Evolutionary conservation across 1,140 invertebrate species (phyloP), one percentile per base, ranked within the genome.

Genomic region (Formica selysi): DNA sequence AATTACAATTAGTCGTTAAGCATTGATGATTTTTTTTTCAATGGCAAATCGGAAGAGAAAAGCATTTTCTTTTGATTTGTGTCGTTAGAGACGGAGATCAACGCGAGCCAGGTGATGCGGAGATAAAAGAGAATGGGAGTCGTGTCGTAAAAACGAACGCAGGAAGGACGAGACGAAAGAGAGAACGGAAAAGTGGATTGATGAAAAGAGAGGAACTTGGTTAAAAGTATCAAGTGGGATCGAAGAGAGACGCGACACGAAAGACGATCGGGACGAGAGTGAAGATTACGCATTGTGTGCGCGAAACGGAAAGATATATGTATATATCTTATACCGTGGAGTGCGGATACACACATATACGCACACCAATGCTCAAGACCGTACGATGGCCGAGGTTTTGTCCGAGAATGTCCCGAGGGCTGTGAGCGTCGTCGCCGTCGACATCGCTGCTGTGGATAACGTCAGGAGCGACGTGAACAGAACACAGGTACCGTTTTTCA

Each of bases 371-470:
- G 94, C 91, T 91, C 92, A 94, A 90, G 92, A 87, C 71, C 90
- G 91, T 91, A 93, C 85, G 76, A 95, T 95, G 94, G 94, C 94
- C 89, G 94, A 94, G 93, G 93, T 93, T 87, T 92, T 93, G 88
- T 93, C 93, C 85, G 94, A 94, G 92, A 94, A 93, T 91, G 94
- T 93, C 92, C 94, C 94, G 84, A 93, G 94, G 92, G 93, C 94
- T 36, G 93, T 95, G 84, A 95, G 94, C 88, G 93, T 95, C 61
- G 93, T 95, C 59, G 91, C 92, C 41, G 93, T 95, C 65, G 94
- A 94, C 76, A 92, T 92, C 78, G 90, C 88, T 11, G 85, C 85
- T 65, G 91, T 89, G 29, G 86, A 88, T 36, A 84, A 76, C 26
- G 59, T 73, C 26, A 91, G 86, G 65, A 91, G 22, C 41, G 78